Evolutionary conservation across 2,888 invertebrate genomes (phyloP), one percentile per base, ranked within the genome.

Genomic region (Acronicta alni): DNA sequence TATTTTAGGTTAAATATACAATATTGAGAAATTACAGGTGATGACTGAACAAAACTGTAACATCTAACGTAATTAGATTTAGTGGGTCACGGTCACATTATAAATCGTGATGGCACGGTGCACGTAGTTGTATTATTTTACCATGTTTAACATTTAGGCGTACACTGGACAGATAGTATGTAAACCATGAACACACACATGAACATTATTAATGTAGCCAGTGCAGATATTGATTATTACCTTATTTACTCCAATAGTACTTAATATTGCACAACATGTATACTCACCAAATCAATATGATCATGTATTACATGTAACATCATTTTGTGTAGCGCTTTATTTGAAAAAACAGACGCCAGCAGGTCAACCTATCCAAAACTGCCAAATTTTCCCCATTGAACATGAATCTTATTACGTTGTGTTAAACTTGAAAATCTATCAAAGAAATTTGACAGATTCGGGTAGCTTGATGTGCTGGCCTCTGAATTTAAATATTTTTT

Each of bases 1-100:
- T 72, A 93, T 94, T 75, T 84, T 94, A 89, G 94, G 94, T 83
- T 94, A 92, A 77, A 67, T 56, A 61, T 62, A 85, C 83, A 85
- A 85, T 69, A 57, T 49, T 39, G 45, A 58, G 72, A 76, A 81
- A 75, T 75, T 82, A 85, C 68, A 75, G 86, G 81, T 82, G 82
- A 84, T 80, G 85, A 87, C 87, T 87, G 84, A 86, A 82, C 75
- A 82, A 53, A 60, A 46, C 42, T 23, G 35, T 70, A 57, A 82
- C 75, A 84, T 83, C 79, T 80, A 82, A 84, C 77, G 64, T 81
- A 84, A 86, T 81, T 82, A 82, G 79, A 80, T 65, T 72, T 82
- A 83, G 75, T 77, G 78, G 74, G 73, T 82, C 83, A 85, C 82
- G 76, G 74, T 87, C 84, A 84, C 82, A 77, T 79, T 80, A 81